These are phyloP conservation scores for Pogonocherus hispidulus DNA, from an alignment of 2,888 invertebrate species.

Conservation along the genomic window DNA sequence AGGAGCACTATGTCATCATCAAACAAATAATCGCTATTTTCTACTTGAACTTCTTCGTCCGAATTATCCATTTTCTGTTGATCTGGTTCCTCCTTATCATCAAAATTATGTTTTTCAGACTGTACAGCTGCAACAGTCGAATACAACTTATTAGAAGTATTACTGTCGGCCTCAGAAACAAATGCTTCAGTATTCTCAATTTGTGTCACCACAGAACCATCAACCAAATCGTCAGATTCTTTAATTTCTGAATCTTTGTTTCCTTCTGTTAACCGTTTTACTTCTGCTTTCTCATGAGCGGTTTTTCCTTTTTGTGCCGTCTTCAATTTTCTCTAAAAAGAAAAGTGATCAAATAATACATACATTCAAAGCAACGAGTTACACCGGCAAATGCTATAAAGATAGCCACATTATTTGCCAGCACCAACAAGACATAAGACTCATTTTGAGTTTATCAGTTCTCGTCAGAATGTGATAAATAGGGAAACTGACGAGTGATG, in stretches of 20 bases:
- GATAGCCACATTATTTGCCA: too few relatives aligned
- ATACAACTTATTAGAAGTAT: slow-evolving; percentile 36
- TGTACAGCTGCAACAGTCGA: slow-evolving; percentile 27
- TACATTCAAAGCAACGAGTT: too few relatives aligned
- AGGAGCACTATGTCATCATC: slow-evolving; percentile 66
- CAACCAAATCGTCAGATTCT: slow-evolving; percentile 34
- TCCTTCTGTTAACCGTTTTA: slow-evolving; percentile 22
- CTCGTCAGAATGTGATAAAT: too few relatives aligned
- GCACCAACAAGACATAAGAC: too few relatives aligned
- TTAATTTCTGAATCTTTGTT: slow-evolving; percentile 29
- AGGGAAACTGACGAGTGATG: too few relatives aligned
- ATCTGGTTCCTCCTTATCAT: slow-evolving; percentile 1
- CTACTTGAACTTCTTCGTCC: slow-evolving; percentile 38
- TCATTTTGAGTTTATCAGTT: too few relatives aligned
- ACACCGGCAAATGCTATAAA: too few relatives aligned
- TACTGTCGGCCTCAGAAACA: slow-evolving; percentile 28
- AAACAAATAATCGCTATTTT: slow-evolving; percentile 47
- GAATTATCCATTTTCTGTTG: slow-evolving; percentile 31
- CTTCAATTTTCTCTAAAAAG: slow-evolving; percentile 58
- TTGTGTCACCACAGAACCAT: slow-evolving; percentile 21
- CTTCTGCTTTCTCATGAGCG: slow-evolving; percentile 39
- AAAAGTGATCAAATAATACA: slow-evolving; percentile 8
- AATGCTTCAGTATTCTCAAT: slow-evolving; percentile 19
- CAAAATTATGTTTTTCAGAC: neutral
- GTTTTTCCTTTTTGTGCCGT: slow-evolving; percentile 56